Conservation (phyloP, 2,797 vertebrate genomes). For the Brachymystax lenok region DNA sequence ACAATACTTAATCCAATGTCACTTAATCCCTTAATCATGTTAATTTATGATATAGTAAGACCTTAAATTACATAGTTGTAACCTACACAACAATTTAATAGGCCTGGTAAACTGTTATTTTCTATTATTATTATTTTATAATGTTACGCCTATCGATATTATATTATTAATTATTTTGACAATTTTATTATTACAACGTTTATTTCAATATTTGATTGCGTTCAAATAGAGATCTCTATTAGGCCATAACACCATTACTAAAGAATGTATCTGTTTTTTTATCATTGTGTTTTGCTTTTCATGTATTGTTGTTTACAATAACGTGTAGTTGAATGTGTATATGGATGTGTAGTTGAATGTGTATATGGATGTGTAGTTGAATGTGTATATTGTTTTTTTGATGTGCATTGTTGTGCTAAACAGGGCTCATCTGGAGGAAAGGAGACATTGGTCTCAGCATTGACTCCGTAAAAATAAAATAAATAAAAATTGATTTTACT, state of each 20-base stretch:
- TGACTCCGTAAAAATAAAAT: background rate
- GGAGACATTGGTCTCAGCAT: too few species aligned
- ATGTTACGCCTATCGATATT: background rate
- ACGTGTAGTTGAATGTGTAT: too few species aligned
- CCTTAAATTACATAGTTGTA: background rate
- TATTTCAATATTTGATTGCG: background rate
- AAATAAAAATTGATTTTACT: background rate
- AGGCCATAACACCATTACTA: background rate
- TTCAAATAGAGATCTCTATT: background rate
- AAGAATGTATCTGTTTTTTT: background rate
- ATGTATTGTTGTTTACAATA: too few species aligned
- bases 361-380: too few species aligned
- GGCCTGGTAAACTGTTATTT: background rate
- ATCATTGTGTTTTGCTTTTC: conserved; percentile 1
- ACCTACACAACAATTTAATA: background rate
- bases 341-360: too few species aligned
- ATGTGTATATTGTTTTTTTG: too few species aligned
- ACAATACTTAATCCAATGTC: background rate
- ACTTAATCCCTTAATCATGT: background rate
- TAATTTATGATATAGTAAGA: too few species aligned
- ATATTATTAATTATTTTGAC: background rate
- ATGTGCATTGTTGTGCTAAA: background rate
- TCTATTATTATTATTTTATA: background rate
- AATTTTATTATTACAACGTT: background rate
- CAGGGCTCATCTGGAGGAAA: too few species aligned